phyloP scores from a whole-genome alignment of 2,797 vertebrate species.

The Holocentrus rufus region DNA sequence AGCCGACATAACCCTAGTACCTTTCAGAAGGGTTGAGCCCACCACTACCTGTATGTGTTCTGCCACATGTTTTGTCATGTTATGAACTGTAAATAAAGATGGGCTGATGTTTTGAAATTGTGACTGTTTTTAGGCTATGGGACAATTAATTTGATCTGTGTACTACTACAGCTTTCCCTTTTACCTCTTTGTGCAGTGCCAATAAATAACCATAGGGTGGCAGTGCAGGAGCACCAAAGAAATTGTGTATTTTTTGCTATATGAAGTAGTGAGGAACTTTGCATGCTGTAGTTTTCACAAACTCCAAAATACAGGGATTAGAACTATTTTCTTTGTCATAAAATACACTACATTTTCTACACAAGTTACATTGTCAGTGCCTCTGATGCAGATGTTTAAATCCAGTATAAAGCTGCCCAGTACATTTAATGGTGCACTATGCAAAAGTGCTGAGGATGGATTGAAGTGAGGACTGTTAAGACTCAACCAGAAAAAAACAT shows the following conservation, averaged over 20 bases:
- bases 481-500: no score
- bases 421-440: no score
- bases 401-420: no score
- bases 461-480: no score
- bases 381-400: no score
- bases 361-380: no score
- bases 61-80: conserved; percentile 53
- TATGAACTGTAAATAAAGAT: conserved; percentile 79
- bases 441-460: no score
- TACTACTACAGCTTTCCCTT: background rate
- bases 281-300: no score
- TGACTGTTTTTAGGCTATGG: background rate
- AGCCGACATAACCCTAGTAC: conserved; percentile 17
- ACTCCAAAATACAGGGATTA: no score
- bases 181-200: conserved; percentile 12
- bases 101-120: conserved; percentile 68
- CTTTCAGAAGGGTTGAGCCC: conserved; percentile 15
- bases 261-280: no score
- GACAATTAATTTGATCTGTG: background rate
- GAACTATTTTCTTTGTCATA: no score
- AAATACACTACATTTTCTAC: no score
- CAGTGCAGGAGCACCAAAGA: conserved; percentile 4
- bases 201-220: conserved; percentile 29
- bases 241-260: background rate
- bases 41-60: conserved; percentile 37